Conservation (phyloP, 2,888 invertebrate species). For the Tanytarsus gracilentus region DNA sequence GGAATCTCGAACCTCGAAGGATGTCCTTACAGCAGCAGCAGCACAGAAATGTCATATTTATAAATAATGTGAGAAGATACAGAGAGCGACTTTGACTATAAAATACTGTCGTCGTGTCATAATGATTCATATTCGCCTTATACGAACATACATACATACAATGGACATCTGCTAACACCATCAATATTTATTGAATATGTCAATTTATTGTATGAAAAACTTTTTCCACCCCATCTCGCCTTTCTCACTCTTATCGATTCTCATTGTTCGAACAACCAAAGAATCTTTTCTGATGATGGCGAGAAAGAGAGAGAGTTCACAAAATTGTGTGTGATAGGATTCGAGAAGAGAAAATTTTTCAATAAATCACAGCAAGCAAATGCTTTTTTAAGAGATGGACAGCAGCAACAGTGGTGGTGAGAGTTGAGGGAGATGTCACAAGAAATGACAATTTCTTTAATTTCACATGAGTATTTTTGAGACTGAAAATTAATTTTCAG, state of each 20-base stretch:
- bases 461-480: too few species aligned
- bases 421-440: neutral
- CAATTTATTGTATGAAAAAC: slow-evolving; percentile 21
- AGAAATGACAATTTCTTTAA: neutral
- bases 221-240: neutral
- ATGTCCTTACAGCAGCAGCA: neutral
- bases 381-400: neutral
- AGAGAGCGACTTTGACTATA: neutral
- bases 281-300: too few species aligned
- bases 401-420: neutral
- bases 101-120: slow-evolving; percentile 22
- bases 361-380: slow-evolving; percentile 14
- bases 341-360: slow-evolving; percentile 25
- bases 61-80: neutral
- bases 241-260: neutral
- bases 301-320: too few species aligned
- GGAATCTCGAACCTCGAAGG: too few species aligned
- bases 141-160: neutral
- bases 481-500: too few species aligned
- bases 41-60: neutral
- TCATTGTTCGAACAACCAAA: too few species aligned
- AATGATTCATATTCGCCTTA: slow-evolving; percentile 20
- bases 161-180: slow-evolving; percentile 28
- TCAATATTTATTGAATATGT: slow-evolving; percentile 28
- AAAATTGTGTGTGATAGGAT: too few species aligned